Base-by-base conservation (phyloP, 2,113 vertebrate species). In the Rhipidura dahli region DNA sequence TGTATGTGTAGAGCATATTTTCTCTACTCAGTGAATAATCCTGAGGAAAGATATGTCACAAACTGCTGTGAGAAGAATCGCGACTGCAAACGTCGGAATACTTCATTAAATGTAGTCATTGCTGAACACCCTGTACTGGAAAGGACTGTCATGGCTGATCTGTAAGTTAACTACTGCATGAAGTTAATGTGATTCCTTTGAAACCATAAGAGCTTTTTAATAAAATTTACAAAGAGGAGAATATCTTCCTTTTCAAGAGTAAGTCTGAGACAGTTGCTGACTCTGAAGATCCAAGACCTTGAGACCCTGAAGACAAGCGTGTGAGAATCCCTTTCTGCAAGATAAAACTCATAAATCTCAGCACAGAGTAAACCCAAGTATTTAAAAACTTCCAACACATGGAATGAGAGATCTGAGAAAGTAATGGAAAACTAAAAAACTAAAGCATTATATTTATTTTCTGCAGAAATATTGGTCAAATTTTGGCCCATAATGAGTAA, bases 221-320 rank as follows among this genome's bases (percentile, higher is more conserved):
- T 59, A 31, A 60, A 83, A 51, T 3, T 39, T 85, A 23, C 2
- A 12, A 86, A 80, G 35, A 56, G 33, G 27, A 65, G 11, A 61
- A 37, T 53, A 30, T 60, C 15, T 42, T 80, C 61, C 17, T 57
- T 81, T 81, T 57, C 68, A 75, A 39, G 19, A 53, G 42, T 35
- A 76, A 47, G 30, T 84, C 24, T 72, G 50, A 81, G 31, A 10
- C 24, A 66, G 33, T 30, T 81, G 15, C 50, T 78, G 39, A 66
- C 42, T 86, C 24, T 31, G 18, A 57, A 83, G 33, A 81, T 53
- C 47, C 37, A 49, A 86, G 44, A 69, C 15, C 5, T 14, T 61
- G 23, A 72, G 40, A 65, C 15, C 8, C 15, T 61, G 18, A 53
- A 60, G 23, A 45, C 26, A 63, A 63, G 53, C 0, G 0, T 11